phyloP scores from a whole-genome alignment of 2,797 vertebrate genomes.

The Pangasius larnaudii region DNA sequence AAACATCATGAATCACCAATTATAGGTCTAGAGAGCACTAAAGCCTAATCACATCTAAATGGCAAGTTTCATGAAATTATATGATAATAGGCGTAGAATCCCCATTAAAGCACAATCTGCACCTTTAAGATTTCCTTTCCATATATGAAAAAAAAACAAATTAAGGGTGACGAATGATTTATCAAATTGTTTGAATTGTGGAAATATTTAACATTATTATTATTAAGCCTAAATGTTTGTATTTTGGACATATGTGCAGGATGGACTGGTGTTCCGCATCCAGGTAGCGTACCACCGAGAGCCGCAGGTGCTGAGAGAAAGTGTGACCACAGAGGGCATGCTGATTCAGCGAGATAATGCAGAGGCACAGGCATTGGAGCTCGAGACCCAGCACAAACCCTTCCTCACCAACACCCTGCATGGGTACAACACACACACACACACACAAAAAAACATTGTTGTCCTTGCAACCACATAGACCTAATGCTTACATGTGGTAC shows the following conservation, averaged over 20 bases:
- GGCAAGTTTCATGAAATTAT: not conserved
- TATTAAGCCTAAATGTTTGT: not conserved
- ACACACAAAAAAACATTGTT: not conserved
- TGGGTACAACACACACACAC: slow-evolving; percentile 77
- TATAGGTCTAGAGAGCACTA: not conserved
- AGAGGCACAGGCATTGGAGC: slow-evolving; percentile 84
- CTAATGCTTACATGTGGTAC: not conserved
- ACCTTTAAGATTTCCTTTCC: not conserved
- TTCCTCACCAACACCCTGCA: slow-evolving; percentile 90
- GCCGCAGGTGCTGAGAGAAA: slow-evolving; percentile 88
- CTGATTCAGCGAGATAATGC: slow-evolving; percentile 85
- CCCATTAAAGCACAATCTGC: not conserved
- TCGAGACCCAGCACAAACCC: slow-evolving; percentile 83
- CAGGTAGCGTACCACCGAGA: slow-evolving; percentile 93
- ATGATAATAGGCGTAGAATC: not conserved
- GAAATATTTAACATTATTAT: not conserved
- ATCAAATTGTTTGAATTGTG: not conserved
- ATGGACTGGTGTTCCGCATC: slow-evolving; percentile 89
- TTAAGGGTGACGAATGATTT: not conserved
- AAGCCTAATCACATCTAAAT: not conserved
- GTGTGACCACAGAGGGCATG: slow-evolving; percentile 82
- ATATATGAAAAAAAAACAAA: not conserved
- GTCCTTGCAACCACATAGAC: not conserved
- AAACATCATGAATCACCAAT: not conserved
- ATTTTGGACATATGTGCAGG: slow-evolving; percentile 69